Conservation (phyloP, 2,113 vertebrate species). For the Paralichthys olivaceus region DNA sequence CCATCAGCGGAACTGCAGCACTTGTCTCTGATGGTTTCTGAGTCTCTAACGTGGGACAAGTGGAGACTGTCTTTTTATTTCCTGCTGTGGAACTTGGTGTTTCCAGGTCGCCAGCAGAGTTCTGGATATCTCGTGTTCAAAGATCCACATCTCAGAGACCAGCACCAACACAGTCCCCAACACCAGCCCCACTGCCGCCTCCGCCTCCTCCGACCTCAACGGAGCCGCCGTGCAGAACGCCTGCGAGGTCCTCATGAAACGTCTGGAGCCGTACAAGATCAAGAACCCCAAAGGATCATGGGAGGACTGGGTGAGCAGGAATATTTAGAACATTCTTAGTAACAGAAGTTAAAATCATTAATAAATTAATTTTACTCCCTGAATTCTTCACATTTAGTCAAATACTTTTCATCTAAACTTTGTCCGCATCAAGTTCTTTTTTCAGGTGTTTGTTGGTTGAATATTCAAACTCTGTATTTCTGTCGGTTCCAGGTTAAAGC, state of each 20-base stretch:
- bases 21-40: no score
- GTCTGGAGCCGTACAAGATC: conserved; percentile 88
- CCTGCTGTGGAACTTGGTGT: no score
- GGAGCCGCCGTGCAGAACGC: conserved; percentile 91
- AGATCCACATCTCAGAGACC: conserved; percentile 94
- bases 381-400: no score
- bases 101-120: conserved; percentile 90
- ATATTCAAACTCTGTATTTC: neutral
- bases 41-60: no score
- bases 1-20: neutral
- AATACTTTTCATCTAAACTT: no score
- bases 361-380: no score
- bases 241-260: conserved; percentile 86
- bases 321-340: neutral
- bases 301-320: conserved; percentile 90
- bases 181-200: conserved; percentile 92
- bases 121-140: conserved; percentile 87
- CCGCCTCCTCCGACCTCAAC: conserved; percentile 91
- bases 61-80: no score
- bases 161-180: conserved; percentile 97
- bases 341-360: no score
- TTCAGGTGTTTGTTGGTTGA: neutral
- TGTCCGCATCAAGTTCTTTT: neutral
- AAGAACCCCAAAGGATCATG: conserved; percentile 88
- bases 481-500: conserved; percentile 83